Evolutionary conservation across 2,113 vertebrate genomes (phyloP).

Genomic region (Corynorhinus townsendii): DNA sequence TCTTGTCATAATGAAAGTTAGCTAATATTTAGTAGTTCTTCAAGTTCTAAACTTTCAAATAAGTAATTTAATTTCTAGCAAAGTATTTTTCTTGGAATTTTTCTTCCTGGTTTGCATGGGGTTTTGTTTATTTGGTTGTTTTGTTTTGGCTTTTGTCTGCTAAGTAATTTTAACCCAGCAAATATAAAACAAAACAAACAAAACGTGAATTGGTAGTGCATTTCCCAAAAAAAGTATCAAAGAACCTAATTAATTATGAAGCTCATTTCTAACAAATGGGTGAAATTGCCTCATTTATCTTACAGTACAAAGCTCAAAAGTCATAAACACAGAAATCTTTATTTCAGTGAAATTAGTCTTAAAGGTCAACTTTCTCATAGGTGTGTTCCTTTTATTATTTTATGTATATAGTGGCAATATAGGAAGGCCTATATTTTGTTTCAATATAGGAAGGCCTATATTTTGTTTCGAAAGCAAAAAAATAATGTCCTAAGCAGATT

Average conservation of each 20-base stretch:
- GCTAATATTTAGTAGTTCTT: background rate
- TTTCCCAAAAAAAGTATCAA: background rate
- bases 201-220: background rate
- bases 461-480: background rate
- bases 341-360: slow-evolving; percentile 14
- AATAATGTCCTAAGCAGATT: background rate
- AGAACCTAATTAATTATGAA: background rate
- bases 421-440: background rate
- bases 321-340: background rate
- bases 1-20: background rate
- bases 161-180: background rate
- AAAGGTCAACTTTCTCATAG: background rate
- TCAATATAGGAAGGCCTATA: background rate
- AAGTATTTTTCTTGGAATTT: background rate
- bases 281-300: background rate
- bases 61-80: background rate
- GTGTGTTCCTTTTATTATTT: background rate
- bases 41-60: background rate
- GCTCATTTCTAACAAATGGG: background rate
- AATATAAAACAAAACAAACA: slow-evolving; percentile 27
- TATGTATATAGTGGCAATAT: background rate
- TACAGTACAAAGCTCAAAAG: background rate
- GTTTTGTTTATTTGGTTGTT: background rate
- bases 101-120: background rate
- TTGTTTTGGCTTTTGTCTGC: background rate